These are phyloP conservation scores for Drosophila setosimentum DNA, from an alignment of 2,888 invertebrate genomes.

Conservation along the genomic window DNA sequence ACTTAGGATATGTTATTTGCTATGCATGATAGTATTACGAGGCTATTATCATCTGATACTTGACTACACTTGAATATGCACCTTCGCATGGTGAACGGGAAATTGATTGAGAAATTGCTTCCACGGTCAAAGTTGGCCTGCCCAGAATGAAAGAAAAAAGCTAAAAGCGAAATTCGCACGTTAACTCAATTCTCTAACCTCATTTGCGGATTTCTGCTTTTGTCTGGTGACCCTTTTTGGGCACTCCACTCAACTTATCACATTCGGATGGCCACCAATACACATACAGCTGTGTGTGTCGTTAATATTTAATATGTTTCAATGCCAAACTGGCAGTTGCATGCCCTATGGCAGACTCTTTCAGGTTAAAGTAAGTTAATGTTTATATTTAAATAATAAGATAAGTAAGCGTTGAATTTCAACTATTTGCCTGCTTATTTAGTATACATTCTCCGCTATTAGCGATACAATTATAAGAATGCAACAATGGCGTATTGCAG, in stretches of 20 bases:
- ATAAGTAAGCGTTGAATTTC: neutral
- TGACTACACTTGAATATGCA: slow-evolving; percentile 6
- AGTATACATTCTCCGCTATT: slow-evolving; percentile 35
- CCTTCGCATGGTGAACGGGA: slow-evolving; percentile 40
- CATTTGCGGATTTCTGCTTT: slow-evolving; percentile 41
- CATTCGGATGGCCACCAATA: slow-evolving; percentile 24
- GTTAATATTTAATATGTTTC: slow-evolving; percentile 65
- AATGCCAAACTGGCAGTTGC: slow-evolving; percentile 55
- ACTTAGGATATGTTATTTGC: slow-evolving; percentile 29
- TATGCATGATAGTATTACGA: slow-evolving; percentile 35
- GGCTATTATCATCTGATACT: slow-evolving; percentile 42
- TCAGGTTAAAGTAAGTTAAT: neutral
- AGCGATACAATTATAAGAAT: slow-evolving; percentile 56
- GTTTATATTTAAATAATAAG: neutral
- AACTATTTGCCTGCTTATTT: neutral
- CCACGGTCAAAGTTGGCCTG: slow-evolving; percentile 59
- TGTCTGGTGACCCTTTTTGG: slow-evolving; percentile 62
- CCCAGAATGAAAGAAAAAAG: slow-evolving; percentile 33
- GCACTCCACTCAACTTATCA: slow-evolving; percentile 41
- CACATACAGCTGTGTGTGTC: slow-evolving; percentile 18
- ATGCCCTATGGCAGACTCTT: slow-evolving; percentile 19
- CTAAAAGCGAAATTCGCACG: slow-evolving; percentile 34
- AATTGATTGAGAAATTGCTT: slow-evolving; percentile 74
- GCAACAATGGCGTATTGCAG: slow-evolving; percentile 22
- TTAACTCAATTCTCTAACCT: slow-evolving; percentile 60